Base-by-base conservation (phyloP, 2,888 invertebrate species). In the Mycalesis mineus region DNA sequence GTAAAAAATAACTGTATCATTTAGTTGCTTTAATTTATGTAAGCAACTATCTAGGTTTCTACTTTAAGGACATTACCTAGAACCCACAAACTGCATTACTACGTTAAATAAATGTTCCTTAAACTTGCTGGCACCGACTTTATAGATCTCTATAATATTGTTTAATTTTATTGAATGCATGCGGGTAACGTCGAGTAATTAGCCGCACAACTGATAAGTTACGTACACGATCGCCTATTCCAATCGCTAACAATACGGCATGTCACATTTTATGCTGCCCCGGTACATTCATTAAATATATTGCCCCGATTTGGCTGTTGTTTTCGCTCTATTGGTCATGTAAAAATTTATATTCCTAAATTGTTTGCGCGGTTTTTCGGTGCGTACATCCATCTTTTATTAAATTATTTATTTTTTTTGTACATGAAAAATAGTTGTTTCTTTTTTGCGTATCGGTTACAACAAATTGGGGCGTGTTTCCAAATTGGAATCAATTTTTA, bases 231-330 rank as follows among this genome's bases (percentile, higher is more conserved):
- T 64, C 65, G 62, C 44, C 58, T 60, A 56, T 62, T 64, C 64
- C 65, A 64, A 64, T 68, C 66, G 68, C 64, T 40, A 57, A 41
- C 50, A 63, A 64, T 58, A 66, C 57, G 61, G 62, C 64, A 64
- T 65, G 58, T 68, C 67, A 65, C 62, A 65, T 61, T 52, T 64
- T 61, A 65, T 66, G 61, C 56, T 64, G 42, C 68, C 69, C 70
- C 66, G 68, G 69, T 72, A 69, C 69, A 63, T 70, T 67, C 57
- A 62, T 69, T 69, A 64, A 61, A 69, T 73, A 71, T 75, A 72
- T 75, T 71, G 60, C 61, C 51, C 13, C 57, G 55, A 57, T 57
- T 60, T 55, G 44, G 15, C 51, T 39, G 45, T 57, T 57, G 36
- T 52, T 55, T 22, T 55, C 33, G 45, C 39, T 42, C 47, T 17